Evolutionary conservation across 2,797 vertebrate genomes (phyloP).

Genomic region (Tokudaia muenninki): DNA sequence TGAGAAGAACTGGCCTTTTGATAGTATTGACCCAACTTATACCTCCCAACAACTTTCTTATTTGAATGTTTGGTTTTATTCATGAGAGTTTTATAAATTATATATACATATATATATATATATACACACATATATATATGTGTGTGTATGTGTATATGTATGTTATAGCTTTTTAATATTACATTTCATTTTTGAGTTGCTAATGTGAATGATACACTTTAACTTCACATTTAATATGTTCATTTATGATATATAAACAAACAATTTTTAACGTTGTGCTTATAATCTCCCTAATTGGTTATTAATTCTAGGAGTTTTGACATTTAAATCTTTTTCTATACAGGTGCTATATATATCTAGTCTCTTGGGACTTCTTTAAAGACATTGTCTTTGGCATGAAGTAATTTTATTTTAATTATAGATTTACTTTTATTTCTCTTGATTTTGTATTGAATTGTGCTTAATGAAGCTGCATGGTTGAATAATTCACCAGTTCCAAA

Average conservation of each 20-base stretch:
- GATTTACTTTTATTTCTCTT: constrained; percentile 22
- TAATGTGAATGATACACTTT: neutral
- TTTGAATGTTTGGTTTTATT: constrained; percentile 8
- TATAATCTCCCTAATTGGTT: neutral
- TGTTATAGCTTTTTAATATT: neutral
- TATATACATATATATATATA: neutral
- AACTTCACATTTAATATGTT: constrained; percentile 9
- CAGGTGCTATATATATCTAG: neutral
- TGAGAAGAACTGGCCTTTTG: neutral
- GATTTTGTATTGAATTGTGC: neutral
- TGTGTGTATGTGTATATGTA: neutral
- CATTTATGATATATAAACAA: neutral
- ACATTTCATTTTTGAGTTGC: neutral
- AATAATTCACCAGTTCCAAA: constrained; percentile 36
- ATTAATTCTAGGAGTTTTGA: neutral
- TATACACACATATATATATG: too few relatives aligned
- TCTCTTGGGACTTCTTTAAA: constrained; percentile 33
- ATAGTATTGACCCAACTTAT: neutral
- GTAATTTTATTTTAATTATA: constrained; percentile 16
- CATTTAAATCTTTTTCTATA: neutral
- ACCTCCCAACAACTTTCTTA: neutral
- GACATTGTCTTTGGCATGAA: neutral
- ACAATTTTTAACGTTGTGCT: neutral
- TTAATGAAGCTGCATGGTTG: neutral
- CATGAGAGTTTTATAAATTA: neutral